Percentiles rank a stretch among this genome's conserved stretches.
These are phyloP conservation scores for Aramus guarauna DNA, from an alignment of 2,113 vertebrate species.

Conservation along the genomic window DNA sequence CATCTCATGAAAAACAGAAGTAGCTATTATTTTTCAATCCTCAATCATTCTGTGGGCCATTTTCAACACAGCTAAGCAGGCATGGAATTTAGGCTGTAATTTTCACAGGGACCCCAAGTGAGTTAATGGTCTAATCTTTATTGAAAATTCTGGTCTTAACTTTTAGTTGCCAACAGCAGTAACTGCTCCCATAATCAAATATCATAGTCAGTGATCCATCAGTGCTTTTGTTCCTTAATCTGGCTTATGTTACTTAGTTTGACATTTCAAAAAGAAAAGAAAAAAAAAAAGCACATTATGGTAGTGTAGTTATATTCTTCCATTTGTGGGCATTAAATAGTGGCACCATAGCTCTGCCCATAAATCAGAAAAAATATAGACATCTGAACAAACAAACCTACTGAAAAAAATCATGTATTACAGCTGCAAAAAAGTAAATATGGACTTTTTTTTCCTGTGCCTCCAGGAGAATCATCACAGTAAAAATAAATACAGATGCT, in stretches of 20 bases:
- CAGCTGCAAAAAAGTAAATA: constrained; percentile 31
- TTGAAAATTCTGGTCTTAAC: neutral
- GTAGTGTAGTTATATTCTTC: neutral
- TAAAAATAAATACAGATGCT: constrained; percentile 53
- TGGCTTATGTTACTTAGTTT: neutral
- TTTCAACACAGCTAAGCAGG: neutral
- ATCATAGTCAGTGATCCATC: neutral
- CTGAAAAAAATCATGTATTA: neutral
- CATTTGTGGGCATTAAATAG: neutral
- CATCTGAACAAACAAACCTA: neutral
- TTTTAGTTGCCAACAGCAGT: neutral
- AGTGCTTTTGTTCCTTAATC: neutral
- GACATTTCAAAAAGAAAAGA: neutral
- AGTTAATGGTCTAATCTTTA: neutral
- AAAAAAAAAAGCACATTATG: neutral
- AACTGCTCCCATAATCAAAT: constrained; percentile 26
- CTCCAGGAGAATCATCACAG: constrained; percentile 1
- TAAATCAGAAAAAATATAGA: constrained; percentile 9
- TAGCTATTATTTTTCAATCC: neutral
- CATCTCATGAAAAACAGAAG: neutral
- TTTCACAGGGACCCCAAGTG: neutral
- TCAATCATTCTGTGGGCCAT: neutral
- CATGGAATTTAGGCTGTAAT: neutral
- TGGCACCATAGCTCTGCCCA: neutral
- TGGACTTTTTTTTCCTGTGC: neutral